Evolutionary conservation across 2,113 vertebrate species (phyloP).

Genomic region (Myotis davidii): DNA sequence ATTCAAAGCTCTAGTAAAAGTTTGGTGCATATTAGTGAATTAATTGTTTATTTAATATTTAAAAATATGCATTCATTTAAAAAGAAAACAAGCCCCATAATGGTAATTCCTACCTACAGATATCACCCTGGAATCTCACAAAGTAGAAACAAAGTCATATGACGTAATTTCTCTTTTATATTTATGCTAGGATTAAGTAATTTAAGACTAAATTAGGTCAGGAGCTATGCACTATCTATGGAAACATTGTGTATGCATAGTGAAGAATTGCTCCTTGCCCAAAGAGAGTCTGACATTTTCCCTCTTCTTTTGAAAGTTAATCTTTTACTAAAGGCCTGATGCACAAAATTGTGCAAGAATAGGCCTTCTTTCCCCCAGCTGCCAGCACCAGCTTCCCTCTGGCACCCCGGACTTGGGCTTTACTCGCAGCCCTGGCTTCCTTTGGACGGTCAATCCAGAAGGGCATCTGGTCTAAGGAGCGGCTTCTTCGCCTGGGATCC

Average conservation of each 20-base stretch:
- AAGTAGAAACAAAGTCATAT: background rate
- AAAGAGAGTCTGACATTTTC: background rate
- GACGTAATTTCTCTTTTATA: background rate
- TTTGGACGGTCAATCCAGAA: too few relatives aligned
- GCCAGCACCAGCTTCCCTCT: too few relatives aligned
- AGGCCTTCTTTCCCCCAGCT: too few relatives aligned
- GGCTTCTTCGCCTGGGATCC: too few relatives aligned
- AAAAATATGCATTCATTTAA: background rate
- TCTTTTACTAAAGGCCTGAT: too few relatives aligned
- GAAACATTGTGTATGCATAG: background rate
- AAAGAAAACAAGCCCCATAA: background rate
- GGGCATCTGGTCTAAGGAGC: too few relatives aligned
- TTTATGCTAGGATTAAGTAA: background rate
- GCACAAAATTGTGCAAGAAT: too few relatives aligned
- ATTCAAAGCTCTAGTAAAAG: background rate
- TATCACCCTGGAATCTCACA: background rate
- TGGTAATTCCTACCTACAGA: background rate
- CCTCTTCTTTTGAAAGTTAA: fast-evolving
- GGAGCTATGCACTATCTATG: background rate
- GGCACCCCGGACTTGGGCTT: too few relatives aligned
- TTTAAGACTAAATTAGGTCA: background rate
- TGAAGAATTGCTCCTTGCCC: background rate
- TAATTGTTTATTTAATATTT: background rate
- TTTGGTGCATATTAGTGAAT: background rate
- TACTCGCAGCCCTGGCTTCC: too few relatives aligned